These are phyloP conservation scores for Limanda limanda DNA, from an alignment of 2,113 vertebrate species.

Conservation along the genomic window DNA sequence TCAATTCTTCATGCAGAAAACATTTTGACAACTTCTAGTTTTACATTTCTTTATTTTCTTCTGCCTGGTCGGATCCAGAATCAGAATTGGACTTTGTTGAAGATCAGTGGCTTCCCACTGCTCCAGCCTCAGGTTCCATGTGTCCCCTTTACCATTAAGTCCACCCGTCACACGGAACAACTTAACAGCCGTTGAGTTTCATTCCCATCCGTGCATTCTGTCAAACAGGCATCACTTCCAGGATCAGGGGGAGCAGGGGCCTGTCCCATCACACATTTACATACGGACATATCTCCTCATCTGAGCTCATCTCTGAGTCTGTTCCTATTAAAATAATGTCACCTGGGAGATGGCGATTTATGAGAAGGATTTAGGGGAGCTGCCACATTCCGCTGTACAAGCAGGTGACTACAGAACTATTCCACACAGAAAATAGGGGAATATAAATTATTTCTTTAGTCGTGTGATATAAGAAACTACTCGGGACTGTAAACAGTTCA, in stretches of 20 bases:
- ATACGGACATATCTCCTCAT: background rate
- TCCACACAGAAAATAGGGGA: background rate
- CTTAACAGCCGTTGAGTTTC: background rate
- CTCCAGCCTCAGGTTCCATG: background rate
- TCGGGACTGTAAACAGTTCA: too few species aligned
- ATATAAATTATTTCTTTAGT: too few species aligned
- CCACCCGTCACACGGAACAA: background rate
- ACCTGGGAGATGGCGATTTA: background rate
- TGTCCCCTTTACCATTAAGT: background rate
- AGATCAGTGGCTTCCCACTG: background rate
- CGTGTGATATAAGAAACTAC: too few species aligned
- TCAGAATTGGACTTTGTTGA: background rate
- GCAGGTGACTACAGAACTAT: constrained; percentile 5
- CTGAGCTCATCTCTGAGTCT: background rate
- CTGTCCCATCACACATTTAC: background rate
- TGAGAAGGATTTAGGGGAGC: constrained; percentile 4
- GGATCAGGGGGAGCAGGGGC: background rate
- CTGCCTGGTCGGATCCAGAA: background rate
- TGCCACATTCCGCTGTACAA: constrained; percentile 11
- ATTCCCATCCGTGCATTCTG: background rate
- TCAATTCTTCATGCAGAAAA: too few species aligned
- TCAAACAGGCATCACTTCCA: background rate
- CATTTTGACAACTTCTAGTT: too few species aligned
- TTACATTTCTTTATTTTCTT: background rate
- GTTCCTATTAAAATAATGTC: background rate